Evolutionary conservation across 2,888 invertebrate genomes (phyloP).

Genomic region (Ethmia dodecea): DNA sequence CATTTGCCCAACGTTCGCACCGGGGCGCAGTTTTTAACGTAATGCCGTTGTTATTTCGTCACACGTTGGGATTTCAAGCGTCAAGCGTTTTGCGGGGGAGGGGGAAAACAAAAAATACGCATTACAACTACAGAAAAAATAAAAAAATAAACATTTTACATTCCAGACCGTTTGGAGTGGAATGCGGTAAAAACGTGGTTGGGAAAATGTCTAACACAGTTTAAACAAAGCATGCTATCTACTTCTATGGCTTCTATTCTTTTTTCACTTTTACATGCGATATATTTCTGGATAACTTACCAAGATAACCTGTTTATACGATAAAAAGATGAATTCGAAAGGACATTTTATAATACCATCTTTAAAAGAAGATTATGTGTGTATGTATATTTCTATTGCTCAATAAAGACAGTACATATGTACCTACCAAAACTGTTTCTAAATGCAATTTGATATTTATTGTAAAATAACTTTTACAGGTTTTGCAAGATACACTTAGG

Average conservation of each 20-base stretch:
- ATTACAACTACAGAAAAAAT: constrained; percentile 76
- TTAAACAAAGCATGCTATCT: constrained; percentile 55
- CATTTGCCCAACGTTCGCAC: constrained; percentile 22
- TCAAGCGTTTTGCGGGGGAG: constrained; percentile 71
- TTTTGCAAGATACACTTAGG: too few relatives aligned
- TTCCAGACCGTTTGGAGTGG: constrained; percentile 16
- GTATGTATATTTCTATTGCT: too few relatives aligned
- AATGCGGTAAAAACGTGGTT: constrained; percentile 46
- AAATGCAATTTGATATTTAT: too few relatives aligned
- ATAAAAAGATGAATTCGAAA: too few relatives aligned
- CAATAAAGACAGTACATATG: too few relatives aligned
- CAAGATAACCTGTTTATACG: constrained; percentile 21
- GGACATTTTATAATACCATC: too few relatives aligned
- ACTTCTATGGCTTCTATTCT: constrained; percentile 65
- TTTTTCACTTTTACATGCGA: constrained; percentile 34
- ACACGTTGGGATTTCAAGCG: constrained; percentile 73
- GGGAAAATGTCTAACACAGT: constrained; percentile 75
- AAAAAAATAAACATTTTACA: constrained; percentile 36
- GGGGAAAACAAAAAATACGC: constrained; percentile 74
- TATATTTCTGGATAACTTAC: constrained; percentile 32
- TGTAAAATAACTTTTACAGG: too few relatives aligned
- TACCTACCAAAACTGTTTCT: too few relatives aligned
- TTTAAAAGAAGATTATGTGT: too few relatives aligned
- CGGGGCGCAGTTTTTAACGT: constrained; percentile 27
- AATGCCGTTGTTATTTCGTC: constrained; percentile 55